Evolutionary conservation across 2,888 invertebrate species (phyloP), one percentile per base, ranked within the genome.

Genomic region (Globia sparganii): DNA sequence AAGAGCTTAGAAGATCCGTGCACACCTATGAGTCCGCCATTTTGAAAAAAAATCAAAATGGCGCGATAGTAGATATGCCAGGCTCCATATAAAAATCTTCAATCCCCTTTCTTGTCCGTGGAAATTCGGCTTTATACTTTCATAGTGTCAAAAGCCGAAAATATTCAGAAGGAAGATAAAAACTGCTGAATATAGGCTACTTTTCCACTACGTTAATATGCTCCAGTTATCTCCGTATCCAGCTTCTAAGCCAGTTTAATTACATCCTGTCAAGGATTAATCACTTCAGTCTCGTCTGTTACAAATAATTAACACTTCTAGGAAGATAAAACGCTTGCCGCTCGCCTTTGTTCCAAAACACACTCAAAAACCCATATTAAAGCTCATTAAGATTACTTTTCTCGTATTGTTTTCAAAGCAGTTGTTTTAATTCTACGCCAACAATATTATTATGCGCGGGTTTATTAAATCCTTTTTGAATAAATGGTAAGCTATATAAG

Each of bases 301-400:
- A 28, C 15, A 71, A 18, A 28, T 28, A 56, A n/a, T n/a, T 6
- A 74, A 31, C 1, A 18, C 21, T 31, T 28, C 9, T 46, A 21
- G 34, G 6, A 71, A 34, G 65, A 66, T 56, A 49, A 70, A 81
- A 43, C 82, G 85, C 73, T 68, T 11, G 5, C 8, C 67, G 73
- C 82, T 84, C 15, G 21, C 3, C 1, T 67, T 72, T 84, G 66
- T 9, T 28, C 31, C 68, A 18, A n/a, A n/a, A n/a, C 21, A 18
- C 21, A 18, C 25, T 64, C 15, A 56, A 79, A 80, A 72, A 62
- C 66, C 77, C 65, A 77, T 72, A 70, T 69, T 77, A 49, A 68
- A 72, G 37, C 77, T 49, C 80, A 80, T 84, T 80, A 75, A 79
- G 62, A 79, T 75, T 72, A 69, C 72, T 72, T 72, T 69, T 66